These are phyloP conservation scores for human DNA, from an alignment of 2,113 vertebrate species.

Conservation along the genomic window DNA sequence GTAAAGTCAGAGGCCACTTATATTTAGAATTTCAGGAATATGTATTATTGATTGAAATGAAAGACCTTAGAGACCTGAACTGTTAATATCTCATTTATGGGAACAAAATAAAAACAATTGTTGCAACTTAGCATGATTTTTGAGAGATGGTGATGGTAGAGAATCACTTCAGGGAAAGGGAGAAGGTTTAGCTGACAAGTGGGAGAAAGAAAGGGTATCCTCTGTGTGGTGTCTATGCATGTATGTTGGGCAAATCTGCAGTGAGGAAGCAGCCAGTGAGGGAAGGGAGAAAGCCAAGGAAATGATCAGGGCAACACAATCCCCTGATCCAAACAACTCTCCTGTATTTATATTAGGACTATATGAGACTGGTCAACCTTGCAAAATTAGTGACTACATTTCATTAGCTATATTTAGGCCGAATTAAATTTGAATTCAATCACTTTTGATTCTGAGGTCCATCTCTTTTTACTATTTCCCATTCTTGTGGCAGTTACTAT, in stretches of 20 bases:
- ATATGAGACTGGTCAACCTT: neutral
- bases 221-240: neutral
- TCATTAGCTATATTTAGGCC: neutral
- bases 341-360: neutral
- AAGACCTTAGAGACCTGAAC: neutral
- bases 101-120: conserved; percentile 26
- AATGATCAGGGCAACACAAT: neutral
- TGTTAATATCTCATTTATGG: neutral
- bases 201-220: neutral
- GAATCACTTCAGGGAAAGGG: neutral
- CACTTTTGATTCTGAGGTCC: neutral
- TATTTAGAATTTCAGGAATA: conserved; percentile 24
- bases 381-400: neutral
- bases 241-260: neutral
- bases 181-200: neutral
- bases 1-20: neutral
- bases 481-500: neutral
- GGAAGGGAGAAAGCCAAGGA: neutral
- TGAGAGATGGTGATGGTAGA: neutral
- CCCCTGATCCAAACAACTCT: neutral
- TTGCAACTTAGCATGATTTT: neutral
- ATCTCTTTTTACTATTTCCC: neutral
- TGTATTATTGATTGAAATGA: conserved; percentile 4
- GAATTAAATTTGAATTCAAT: neutral
- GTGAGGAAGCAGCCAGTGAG: no score